Evolutionary conservation across 2,888 invertebrate species (phyloP).

Genomic region (Sesia bembeciformis): DNA sequence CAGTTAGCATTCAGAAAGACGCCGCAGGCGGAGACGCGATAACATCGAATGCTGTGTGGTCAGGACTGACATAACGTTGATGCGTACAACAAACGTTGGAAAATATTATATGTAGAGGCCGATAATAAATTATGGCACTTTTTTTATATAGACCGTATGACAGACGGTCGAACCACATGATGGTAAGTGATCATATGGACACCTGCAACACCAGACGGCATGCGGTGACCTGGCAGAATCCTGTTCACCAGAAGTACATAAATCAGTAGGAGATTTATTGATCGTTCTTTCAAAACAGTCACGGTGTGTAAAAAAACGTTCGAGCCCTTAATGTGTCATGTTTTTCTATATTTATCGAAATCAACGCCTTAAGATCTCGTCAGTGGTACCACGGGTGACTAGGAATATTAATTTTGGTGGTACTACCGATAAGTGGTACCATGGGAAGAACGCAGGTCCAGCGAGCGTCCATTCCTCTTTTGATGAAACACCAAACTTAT

Average conservation of each 20-base stretch:
- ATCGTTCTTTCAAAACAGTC: conserved; percentile 2
- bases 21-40: conserved; percentile 62
- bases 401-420: background rate
- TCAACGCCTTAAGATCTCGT: no score
- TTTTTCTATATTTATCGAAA: no score
- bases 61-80: background rate
- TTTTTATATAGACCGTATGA: background rate
- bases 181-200: background rate
- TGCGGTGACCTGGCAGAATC: background rate
- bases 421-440: no score
- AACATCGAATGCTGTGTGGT: conserved; percentile 37
- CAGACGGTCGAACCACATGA: conserved; percentile 1
- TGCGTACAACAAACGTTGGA: background rate
- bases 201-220: conserved; percentile 1
- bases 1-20: conserved; percentile 70
- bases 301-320: background rate
- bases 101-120: background rate
- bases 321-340: no score
- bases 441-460: no score
- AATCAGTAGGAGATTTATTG: conserved; percentile 1
- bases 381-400: no score
- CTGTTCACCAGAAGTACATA: conserved; percentile 1
- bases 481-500: no score
- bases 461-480: no score
- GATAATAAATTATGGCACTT: conserved; percentile 1